Conservation (phyloP, 2,797 vertebrate species). For the Euphonia xanthogaster region DNA sequence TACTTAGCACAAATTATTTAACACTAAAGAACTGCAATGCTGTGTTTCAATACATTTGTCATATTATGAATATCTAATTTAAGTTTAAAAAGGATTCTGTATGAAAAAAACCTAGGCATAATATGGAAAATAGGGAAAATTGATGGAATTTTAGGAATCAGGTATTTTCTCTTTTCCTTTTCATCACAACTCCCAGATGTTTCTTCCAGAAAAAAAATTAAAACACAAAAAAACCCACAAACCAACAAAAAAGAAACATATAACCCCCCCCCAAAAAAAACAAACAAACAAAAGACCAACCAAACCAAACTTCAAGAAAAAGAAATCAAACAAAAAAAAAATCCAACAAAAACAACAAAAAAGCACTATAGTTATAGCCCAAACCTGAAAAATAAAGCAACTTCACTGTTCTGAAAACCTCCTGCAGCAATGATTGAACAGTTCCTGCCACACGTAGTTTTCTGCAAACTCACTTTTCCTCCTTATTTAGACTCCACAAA, state of each 20-base stretch:
- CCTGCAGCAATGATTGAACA: neutral
- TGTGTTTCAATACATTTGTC: neutral
- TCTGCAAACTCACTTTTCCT: neutral
- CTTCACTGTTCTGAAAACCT: neutral
- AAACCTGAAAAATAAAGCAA: neutral
- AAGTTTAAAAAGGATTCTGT: neutral
- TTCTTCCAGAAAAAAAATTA: neutral
- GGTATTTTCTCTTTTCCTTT: neutral
- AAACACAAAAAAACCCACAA: neutral
- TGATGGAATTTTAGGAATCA: neutral
- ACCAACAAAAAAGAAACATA: rapidly evolving
- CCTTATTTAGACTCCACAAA: neutral
- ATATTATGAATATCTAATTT: neutral
- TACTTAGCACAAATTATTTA: neutral
- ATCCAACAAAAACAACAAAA: neutral
- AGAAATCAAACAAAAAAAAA: neutral
- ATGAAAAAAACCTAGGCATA: neutral
- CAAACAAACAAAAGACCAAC: neutral
- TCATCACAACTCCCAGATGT: neutral
- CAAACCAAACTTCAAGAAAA: neutral
- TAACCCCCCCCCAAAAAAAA: neutral
- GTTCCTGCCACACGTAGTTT: neutral
- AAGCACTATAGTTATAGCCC: neutral
- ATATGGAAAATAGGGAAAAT: neutral
- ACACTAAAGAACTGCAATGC: neutral